A percentile compares a stretch with the other conserved stretches of the same genome.
These are phyloP conservation scores for Epicampocera succincta DNA, from an alignment of 2,888 invertebrate genomes.

Conservation along the genomic window DNA sequence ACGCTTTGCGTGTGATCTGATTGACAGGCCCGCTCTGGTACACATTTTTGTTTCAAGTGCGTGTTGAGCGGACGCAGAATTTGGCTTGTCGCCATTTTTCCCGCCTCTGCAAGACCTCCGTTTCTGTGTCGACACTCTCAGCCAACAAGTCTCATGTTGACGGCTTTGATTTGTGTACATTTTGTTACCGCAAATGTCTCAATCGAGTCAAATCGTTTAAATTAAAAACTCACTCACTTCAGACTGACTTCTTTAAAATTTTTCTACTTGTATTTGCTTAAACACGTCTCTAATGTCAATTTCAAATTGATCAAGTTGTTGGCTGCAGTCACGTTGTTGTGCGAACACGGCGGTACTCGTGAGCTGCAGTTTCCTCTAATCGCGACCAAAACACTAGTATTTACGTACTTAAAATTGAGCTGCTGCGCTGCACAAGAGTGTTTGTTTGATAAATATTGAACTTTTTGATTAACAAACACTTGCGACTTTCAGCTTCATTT, in stretches of 20 bases:
- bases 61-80: too few relatives aligned
- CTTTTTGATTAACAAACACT: conserved; percentile 60
- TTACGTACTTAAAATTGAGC: not conserved
- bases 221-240: not conserved
- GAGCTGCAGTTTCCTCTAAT: conserved; percentile 36
- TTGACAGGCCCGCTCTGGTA: too few relatives aligned
- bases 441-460: conserved; percentile 56
- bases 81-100: too few relatives aligned
- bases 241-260: not conserved
- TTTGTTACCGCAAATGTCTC: conserved; percentile 27
- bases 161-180: not conserved
- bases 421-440: not conserved
- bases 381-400: not conserved
- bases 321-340: not conserved
- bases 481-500: conserved; percentile 68
- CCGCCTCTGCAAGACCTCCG: not conserved
- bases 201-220: conserved; percentile 49
- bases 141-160: conserved; percentile 20
- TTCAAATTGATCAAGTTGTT: conserved; percentile 66
- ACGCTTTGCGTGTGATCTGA: too few relatives aligned
- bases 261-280: conserved; percentile 48
- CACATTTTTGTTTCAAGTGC: too few relatives aligned
- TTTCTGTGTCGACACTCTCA: not conserved
- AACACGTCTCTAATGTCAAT: conserved; percentile 45
- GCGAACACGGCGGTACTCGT: not conserved